Evolutionary conservation across 2,113 vertebrate species (phyloP), one percentile per base, ranked within the genome.

Genomic region (Bubo scandiacus): DNA sequence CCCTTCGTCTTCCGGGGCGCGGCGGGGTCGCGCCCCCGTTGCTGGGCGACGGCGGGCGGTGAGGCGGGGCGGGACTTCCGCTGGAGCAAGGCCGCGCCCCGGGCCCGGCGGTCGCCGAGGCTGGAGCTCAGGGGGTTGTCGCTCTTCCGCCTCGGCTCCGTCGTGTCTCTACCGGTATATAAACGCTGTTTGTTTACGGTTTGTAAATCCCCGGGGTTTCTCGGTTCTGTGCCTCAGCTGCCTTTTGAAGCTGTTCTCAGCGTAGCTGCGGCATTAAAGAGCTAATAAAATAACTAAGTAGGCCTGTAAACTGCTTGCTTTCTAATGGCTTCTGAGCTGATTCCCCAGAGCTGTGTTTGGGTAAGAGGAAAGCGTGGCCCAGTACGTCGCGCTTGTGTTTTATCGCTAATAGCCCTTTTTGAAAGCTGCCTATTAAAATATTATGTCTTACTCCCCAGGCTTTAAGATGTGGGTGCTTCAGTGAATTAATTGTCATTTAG

Each of bases 371-470:
- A 8, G 36, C 5, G 3, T 7, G 6, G 30, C 30, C 26, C 19
- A 5, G 38, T 16, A 8, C 5, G 1, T 12, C 0, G 3, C 0
- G 3, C 54, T 38, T 52, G 22, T 26, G 5, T 38, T 42, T 32
- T 22, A 2, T 62, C 2, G 1, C 27, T n/a, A 15, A 3, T 11
- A 27, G 32, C 13, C 13, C 2, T 3, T 21, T 85, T 27, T 29
- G n/a, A 21, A 42, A 43, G 8, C 6, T n/a, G 29, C 9, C 5
- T 11, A 0, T 36, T 47, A 6, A 81, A 27, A 21, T 7, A 4
- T 15, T 2, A 3, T 0, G 0, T 3, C 17, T 29, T 38, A 8
- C 4, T 61, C 15, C 12, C 9, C 3, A 14, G 49, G 32, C 17
- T 40, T 61, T 47, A 9, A 26, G 17, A 20, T 30, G 30, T 2